These are phyloP conservation scores for Piaya cayana DNA, from an alignment of 2,113 vertebrate genomes.

Conservation along the genomic window DNA sequence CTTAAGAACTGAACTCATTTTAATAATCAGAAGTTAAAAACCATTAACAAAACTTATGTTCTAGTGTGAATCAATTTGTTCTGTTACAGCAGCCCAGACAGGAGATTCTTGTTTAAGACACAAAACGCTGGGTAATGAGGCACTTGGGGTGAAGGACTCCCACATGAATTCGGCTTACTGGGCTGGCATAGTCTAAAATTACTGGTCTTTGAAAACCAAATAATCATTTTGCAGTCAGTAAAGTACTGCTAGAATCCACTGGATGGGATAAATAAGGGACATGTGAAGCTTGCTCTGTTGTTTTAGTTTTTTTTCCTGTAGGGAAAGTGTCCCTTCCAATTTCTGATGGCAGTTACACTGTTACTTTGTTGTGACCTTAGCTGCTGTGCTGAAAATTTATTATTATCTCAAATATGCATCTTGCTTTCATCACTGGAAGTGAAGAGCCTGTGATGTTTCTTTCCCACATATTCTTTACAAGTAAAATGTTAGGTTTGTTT, in stretches of 20 bases:
- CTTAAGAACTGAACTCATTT: neutral
- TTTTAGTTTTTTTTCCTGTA: neutral
- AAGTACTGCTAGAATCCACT: neutral
- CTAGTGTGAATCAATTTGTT: neutral
- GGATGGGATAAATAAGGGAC: neutral
- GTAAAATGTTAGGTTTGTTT: neutral
- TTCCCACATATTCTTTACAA: neutral
- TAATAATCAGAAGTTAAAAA: neutral
- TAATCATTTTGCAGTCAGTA: neutral
- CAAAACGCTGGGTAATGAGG: neutral
- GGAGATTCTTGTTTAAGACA: neutral
- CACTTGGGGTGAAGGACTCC: neutral
- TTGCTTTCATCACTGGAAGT: neutral
- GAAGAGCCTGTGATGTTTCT: neutral
- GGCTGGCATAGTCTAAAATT: neutral
- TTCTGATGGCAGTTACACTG: neutral
- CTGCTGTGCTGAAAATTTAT: neutral
- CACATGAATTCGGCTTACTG: neutral
- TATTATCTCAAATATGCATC: neutral
- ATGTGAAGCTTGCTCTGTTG: accelerated
- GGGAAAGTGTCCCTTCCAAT: neutral
- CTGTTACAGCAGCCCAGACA: neutral
- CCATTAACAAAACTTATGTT: neutral
- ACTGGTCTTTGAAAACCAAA: neutral
- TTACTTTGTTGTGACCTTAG: neutral